Conservation (phyloP, 2,888 invertebrate species). For the Hetaerina titia region DNA sequence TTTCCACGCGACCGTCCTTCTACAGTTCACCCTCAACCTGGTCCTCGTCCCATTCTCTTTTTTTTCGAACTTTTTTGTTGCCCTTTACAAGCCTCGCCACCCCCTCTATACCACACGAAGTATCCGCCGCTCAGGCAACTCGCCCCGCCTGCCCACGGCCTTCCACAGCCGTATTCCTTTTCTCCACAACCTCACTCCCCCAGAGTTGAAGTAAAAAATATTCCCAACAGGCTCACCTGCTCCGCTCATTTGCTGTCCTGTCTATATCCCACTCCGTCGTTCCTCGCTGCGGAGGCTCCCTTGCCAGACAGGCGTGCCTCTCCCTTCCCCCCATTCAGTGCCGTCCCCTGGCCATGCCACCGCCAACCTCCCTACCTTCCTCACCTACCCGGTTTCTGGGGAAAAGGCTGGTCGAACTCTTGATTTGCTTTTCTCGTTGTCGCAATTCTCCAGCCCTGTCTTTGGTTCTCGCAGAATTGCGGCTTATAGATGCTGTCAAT, state of each 20-base stretch:
- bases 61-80: neutral
- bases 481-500: too few relatives aligned
- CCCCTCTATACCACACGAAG: neutral
- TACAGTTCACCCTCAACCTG: neutral
- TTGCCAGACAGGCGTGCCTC: neutral
- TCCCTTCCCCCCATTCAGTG: neutral
- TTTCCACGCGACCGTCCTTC: neutral
- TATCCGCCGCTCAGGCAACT: neutral
- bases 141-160: neutral
- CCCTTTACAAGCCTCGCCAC: neutral
- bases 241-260: constrained; percentile 52
- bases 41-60: neutral
- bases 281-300: neutral
- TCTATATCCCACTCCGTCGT: neutral
- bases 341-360: neutral
- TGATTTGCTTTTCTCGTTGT: neutral
- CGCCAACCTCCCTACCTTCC: neutral
- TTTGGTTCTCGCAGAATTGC: too few relatives aligned
- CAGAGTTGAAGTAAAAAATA: constrained; percentile 31
- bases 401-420: neutral
- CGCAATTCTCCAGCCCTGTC: neutral
- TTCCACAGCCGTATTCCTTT: constrained; percentile 9
- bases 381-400: neutral
- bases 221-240: constrained; percentile 55
- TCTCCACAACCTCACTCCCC: neutral